Percentiles rank a stretch among this genome's conserved stretches.
Evolutionary conservation across 2,888 invertebrate species (phyloP).

Genomic region (Plagiodera versicolora): DNA sequence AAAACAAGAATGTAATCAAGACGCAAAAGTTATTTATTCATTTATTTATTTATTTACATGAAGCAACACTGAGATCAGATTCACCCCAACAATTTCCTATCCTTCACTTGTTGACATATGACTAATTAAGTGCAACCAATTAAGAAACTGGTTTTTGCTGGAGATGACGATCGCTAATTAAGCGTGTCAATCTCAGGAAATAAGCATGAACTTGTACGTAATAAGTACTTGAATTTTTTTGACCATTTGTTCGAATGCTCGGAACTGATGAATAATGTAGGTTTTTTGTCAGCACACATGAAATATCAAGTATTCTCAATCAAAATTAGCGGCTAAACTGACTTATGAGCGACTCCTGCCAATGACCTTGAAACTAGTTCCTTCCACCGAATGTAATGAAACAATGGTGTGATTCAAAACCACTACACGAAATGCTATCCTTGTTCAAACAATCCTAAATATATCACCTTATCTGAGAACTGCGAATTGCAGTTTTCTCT

Average conservation of each 20-base stretch:
- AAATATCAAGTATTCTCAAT: too few species aligned
- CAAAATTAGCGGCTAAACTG: too few species aligned
- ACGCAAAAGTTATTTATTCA: background rate
- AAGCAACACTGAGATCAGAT: background rate
- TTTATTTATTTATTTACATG: background rate
- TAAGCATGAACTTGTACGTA: too few species aligned
- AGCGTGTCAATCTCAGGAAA: background rate
- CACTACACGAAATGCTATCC: background rate
- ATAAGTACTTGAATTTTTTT: too few species aligned
- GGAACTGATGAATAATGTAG: too few species aligned
- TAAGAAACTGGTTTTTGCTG: background rate
- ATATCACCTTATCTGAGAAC: background rate
- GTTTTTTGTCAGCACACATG: too few species aligned
- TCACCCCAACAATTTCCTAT: background rate
- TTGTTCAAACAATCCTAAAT: background rate
- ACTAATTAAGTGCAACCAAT: background rate
- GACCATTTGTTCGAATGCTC: too few species aligned
- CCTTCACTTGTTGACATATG: background rate
- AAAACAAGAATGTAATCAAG: background rate
- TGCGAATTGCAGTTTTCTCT: conserved; percentile 12
- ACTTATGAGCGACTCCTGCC: too few species aligned
- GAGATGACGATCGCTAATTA: background rate
- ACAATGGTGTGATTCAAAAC: too few species aligned
- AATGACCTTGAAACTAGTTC: too few species aligned
- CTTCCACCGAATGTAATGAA: too few species aligned